These are phyloP conservation scores for Leucozona laternaria DNA, from an alignment of 2,888 invertebrate genomes.

Conservation along the genomic window DNA sequence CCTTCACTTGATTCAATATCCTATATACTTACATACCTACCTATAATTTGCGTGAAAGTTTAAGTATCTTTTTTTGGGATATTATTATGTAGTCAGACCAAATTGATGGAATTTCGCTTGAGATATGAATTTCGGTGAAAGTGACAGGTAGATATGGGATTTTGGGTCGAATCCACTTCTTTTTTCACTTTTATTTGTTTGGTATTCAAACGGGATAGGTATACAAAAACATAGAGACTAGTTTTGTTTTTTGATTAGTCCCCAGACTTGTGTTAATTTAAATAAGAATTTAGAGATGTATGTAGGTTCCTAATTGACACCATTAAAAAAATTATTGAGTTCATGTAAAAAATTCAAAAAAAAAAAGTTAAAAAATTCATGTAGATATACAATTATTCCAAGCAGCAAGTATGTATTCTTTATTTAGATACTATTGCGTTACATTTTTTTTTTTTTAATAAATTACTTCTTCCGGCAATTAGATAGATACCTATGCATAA, in stretches of 20 bases:
- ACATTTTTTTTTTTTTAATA: background rate
- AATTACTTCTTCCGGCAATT: constrained; percentile 48
- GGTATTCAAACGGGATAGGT: background rate
- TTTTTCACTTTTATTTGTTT: background rate
- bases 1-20: background rate
- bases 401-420: background rate
- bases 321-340: background rate
- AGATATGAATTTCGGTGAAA: constrained; percentile 7
- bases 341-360: background rate
- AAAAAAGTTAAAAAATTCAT: background rate
- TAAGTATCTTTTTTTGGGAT: constrained; percentile 22
- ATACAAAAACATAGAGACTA: background rate
- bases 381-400: background rate
- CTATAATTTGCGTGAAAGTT: constrained; percentile 41
- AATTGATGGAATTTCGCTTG: constrained; percentile 32
- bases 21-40: background rate
- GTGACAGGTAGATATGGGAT: constrained; percentile 1
- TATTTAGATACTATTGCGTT: background rate
- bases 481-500: background rate
- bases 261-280: background rate
- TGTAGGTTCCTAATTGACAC: background rate
- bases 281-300: background rate
- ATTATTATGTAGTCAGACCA: constrained; percentile 14
- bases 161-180: background rate
- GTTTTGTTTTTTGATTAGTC: background rate